phyloP scores from a whole-genome alignment of 2,888 invertebrate species.

The Dorcus parallelipipedus region DNA sequence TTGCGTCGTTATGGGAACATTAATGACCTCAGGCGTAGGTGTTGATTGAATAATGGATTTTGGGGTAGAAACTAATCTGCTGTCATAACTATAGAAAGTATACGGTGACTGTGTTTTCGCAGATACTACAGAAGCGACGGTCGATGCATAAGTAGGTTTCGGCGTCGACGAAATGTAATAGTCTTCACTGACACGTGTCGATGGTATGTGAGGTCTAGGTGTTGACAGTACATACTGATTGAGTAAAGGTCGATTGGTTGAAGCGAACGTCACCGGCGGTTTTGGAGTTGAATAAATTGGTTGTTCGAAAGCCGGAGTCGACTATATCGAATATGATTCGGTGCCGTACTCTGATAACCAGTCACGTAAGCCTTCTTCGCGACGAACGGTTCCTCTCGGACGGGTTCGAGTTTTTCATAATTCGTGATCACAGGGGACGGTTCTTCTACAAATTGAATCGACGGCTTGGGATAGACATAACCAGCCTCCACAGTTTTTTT shows the following conservation, averaged over 20 bases:
- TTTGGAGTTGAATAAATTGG: background rate
- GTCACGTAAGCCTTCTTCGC: slow-evolving; percentile 42
- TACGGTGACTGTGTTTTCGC: slow-evolving; percentile 20
- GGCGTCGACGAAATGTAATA: slow-evolving; percentile 28
- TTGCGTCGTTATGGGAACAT: too few species aligned
- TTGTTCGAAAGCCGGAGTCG: background rate
- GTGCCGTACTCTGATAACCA: slow-evolving; percentile 14
- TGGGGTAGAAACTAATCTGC: slow-evolving; percentile 28
- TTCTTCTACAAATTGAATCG: slow-evolving; percentile 42
- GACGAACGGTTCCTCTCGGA: slow-evolving; percentile 39
- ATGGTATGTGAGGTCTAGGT: background rate
- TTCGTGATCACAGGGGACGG: slow-evolving; percentile 27
- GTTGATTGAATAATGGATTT: slow-evolving; percentile 7
- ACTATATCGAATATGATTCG: background rate
- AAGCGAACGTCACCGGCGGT: too few species aligned
- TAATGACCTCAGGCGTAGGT: background rate
- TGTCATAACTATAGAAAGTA: slow-evolving; percentile 32
- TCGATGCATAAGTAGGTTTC: slow-evolving; percentile 45
- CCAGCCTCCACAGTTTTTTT: slow-evolving; percentile 15
- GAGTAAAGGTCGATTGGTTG: too few species aligned
- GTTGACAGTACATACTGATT: too few species aligned
- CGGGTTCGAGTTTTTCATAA: slow-evolving; percentile 31
- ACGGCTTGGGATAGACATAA: slow-evolving; percentile 34
- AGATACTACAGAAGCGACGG: slow-evolving; percentile 41
- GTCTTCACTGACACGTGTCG: slow-evolving; percentile 1